phyloP scores from a whole-genome alignment of 2,888 invertebrate genomes.

The Epiblema foenella region DNA sequence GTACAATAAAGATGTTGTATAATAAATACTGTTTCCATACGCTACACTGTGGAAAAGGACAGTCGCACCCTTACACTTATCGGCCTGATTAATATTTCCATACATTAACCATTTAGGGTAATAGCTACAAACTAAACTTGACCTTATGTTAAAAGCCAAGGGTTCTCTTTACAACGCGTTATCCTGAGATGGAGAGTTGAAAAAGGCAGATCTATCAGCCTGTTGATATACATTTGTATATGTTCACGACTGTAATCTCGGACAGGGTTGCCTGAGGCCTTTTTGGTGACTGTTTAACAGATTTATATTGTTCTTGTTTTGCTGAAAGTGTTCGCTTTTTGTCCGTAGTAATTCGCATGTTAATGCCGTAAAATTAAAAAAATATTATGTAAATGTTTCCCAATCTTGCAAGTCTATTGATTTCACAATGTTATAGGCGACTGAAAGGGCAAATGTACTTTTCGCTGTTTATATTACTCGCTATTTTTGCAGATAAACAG shows the following conservation, averaged over 20 bases:
- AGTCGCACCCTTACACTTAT: slow-evolving; percentile 57
- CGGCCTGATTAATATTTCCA: slow-evolving; percentile 66
- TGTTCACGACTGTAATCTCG: slow-evolving; percentile 36
- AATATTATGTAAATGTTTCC: background rate
- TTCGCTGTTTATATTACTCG: no score
- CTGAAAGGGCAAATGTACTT: no score
- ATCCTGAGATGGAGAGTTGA: background rate
- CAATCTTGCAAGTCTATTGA: background rate
- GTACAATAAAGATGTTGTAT: no score
- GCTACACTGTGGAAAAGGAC: slow-evolving; percentile 48
- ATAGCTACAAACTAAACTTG: slow-evolving; percentile 33
- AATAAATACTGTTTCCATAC: slow-evolving; percentile 49
- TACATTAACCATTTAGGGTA: slow-evolving; percentile 61
- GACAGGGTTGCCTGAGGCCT: slow-evolving; percentile 35
- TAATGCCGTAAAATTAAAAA: background rate
- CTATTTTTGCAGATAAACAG: background rate
- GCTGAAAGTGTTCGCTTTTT: background rate
- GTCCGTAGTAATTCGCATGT: background rate
- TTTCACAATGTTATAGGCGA: no score
- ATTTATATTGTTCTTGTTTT: slow-evolving; percentile 18
- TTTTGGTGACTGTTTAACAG: slow-evolving; percentile 31
- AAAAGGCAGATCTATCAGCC: slow-evolving; percentile 27
- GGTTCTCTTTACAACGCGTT: slow-evolving; percentile 22
- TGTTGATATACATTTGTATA: slow-evolving; percentile 39
- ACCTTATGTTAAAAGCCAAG: slow-evolving; percentile 25